These are phyloP conservation scores for Apodemus sylvaticus DNA, from an alignment of 2,113 vertebrate species.

Conservation along the genomic window DNA sequence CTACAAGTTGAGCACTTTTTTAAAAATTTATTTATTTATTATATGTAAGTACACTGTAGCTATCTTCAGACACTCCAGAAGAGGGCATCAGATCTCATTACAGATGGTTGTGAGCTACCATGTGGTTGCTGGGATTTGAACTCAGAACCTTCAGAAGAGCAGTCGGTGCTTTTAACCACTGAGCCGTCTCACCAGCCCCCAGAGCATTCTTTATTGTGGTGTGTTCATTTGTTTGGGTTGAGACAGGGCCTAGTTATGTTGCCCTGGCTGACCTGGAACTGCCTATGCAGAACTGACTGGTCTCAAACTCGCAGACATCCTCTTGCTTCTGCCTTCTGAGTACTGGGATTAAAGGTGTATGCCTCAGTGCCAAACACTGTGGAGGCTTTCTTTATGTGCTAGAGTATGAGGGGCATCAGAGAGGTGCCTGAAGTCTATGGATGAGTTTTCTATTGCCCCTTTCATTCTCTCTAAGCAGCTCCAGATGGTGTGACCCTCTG, in stretches of 20 bases:
- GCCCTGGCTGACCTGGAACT: neutral
- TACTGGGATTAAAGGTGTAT: neutral
- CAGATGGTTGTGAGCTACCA: too few species aligned
- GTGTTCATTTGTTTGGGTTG: neutral
- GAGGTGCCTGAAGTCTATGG: neutral
- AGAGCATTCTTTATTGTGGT: neutral
- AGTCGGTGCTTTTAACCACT: too few species aligned
- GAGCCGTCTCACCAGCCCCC: too few species aligned
- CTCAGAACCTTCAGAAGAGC: too few species aligned
- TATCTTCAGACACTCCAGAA: too few species aligned
- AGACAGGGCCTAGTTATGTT: neutral
- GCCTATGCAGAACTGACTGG: neutral
- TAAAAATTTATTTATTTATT: too few species aligned
- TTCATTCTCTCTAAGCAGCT: neutral
- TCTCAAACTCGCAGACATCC: neutral
- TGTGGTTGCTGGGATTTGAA: too few species aligned
- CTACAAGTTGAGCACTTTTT: neutral
- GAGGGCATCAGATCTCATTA: too few species aligned
- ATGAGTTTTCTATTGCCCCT: neutral
- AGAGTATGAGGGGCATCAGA: neutral
- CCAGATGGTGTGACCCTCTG: neutral
- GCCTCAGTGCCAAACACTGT: neutral
- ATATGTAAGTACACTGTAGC: too few species aligned
- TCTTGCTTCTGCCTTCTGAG: neutral
- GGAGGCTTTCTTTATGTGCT: neutral